phyloP scores from a whole-genome alignment of 2,113 vertebrate genomes.

The Siniperca knerii region DNA sequence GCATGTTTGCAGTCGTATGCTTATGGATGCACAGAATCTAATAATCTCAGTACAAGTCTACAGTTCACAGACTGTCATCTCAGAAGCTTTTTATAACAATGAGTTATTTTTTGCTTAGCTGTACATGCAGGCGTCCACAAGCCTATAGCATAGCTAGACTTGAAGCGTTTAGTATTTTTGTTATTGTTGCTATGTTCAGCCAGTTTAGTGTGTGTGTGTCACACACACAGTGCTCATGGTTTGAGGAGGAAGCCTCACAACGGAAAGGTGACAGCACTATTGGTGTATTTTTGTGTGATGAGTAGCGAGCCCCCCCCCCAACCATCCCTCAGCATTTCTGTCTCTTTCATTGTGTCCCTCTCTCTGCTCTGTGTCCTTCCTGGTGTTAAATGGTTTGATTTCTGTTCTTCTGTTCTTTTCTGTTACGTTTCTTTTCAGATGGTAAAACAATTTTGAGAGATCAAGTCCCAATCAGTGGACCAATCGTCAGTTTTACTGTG shows the following conservation, averaged over 20 bases:
- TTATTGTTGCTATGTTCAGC: slow-evolving; percentile 4
- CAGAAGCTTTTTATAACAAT: too few relatives aligned
- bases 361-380: background rate
- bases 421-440: background rate
- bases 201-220: background rate
- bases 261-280: slow-evolving; percentile 38
- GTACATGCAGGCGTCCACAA: background rate
- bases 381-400: background rate
- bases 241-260: slow-evolving; percentile 28
- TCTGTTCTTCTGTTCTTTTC: background rate
- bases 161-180: background rate
- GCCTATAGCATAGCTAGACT: background rate
- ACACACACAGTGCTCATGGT: background rate
- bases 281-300: background rate
- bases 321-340: background rate
- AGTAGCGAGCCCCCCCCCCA: background rate
- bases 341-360: background rate
- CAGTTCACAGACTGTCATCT: background rate
- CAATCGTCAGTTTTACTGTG: background rate
- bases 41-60: background rate
- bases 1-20: background rate
- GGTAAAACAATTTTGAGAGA: background rate
- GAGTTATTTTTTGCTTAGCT: background rate
- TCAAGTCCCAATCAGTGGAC: background rate
- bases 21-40: background rate